Base-by-base conservation (phyloP, 2,797 vertebrate species). In the Hippoglossus hippoglossus region DNA sequence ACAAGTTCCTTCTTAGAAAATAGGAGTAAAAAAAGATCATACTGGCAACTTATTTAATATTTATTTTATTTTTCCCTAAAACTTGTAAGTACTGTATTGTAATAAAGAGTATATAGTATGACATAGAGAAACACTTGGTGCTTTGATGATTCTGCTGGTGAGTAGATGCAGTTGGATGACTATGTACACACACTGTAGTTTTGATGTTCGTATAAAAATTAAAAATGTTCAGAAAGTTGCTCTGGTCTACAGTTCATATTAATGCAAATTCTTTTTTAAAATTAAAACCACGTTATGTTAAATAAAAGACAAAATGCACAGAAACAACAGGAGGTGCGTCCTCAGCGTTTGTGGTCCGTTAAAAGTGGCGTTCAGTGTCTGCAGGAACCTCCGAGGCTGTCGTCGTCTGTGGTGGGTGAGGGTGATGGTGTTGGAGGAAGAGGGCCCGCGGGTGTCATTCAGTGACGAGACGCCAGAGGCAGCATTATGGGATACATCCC, bases 71-170 rank as follows among this genome's bases (percentile, higher is more conserved):
- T 46, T 86, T 86, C 81, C 73, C 81, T 87, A 60, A 71, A 74
- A 75, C 69, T 36, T 89, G 85, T 91, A 90, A 81, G 87, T 91
- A 90, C 82, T 90, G 85, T 82, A 92, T 81, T 89, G 91, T 89
- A 92, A 93, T 86, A 89, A 90, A 92, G 72, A 80, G 47, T 81
- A 77, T 84, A 89, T 87, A 87, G 73, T 75, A 73, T 82, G 86
- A 85, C 61, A 82, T 58, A 77, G 59, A 84, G 63, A 80, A 75
- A 82, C 60, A 77, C 63, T 71, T 73, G 81, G 82, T 85, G 80
- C 79, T 86, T 74, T 81, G 71, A 77, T 70, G 72, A 77, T 79
- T 82, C 77, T 78, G 60, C 75, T 47, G 61, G 62, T 82, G 64
- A 81, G 70, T 84, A 74, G 71, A 71, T 46, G 63, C 79, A 87